Evolutionary conservation across 2,113 vertebrate species (phyloP).

Genomic region (Microcebus murinus): DNA sequence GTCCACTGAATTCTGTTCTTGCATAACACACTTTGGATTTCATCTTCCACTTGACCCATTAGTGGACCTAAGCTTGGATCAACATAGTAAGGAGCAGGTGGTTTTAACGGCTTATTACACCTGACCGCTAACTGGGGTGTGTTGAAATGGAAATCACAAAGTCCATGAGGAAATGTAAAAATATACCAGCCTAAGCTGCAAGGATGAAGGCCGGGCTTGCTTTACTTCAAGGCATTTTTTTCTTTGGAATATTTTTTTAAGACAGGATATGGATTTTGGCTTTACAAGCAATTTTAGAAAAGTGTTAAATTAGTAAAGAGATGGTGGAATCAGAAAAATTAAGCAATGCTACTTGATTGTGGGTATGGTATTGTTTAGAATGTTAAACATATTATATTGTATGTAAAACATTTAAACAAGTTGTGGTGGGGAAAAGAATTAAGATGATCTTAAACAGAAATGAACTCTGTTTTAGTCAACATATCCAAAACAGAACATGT

Average conservation of each 20-base stretch:
- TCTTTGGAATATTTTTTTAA: not conserved
- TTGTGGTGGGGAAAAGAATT: not conserved
- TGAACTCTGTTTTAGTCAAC: constrained; percentile 13
- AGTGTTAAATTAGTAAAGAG: not conserved
- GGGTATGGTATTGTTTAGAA: not conserved
- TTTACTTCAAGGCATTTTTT: not conserved
- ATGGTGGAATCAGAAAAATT: not conserved
- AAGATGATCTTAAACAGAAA: not conserved
- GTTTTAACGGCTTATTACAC: not conserved
- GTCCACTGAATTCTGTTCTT: not conserved
- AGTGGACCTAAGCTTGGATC: not conserved
- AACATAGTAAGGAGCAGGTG: not conserved
- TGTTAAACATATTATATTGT: not conserved
- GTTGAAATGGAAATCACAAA: not conserved
- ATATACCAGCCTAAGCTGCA: not conserved
- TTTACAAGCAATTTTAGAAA: constrained; percentile 13
- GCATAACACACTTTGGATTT: not conserved
- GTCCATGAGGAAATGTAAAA: not conserved
- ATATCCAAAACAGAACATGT: not conserved
- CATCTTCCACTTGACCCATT: not conserved
- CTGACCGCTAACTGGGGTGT: not conserved
- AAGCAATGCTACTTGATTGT: not conserved
- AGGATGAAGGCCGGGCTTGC: not conserved
- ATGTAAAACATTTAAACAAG: not conserved
- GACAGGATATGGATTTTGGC: not conserved